Conservation (phyloP, 2,113 vertebrate genomes). For the Lasiurus borealis region DNA sequence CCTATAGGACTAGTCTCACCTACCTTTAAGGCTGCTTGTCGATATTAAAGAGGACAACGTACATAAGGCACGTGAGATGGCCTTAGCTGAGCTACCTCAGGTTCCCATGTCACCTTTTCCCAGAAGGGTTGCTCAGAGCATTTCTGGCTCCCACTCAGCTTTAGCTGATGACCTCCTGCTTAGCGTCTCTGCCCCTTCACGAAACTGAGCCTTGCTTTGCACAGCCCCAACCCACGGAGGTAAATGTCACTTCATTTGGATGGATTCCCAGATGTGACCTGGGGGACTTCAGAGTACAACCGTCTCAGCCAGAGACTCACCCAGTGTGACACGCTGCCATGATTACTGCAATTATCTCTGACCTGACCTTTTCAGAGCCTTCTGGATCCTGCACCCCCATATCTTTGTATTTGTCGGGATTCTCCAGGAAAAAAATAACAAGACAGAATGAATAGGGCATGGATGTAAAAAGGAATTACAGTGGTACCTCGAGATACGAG, state of each 20-base stretch:
- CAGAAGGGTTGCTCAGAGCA: background rate
- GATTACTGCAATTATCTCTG: background rate
- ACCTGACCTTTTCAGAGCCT: background rate
- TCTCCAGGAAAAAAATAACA: background rate
- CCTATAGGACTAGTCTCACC: background rate
- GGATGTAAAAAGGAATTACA: background rate
- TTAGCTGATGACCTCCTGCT: too few species aligned
- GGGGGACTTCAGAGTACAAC: background rate
- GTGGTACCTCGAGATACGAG: too few species aligned
- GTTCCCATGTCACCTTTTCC: background rate
- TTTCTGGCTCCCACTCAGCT: background rate
- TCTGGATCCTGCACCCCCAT: background rate
- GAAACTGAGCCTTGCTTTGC: background rate
- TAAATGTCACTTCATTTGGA: background rate
- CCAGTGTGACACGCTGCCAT: background rate
- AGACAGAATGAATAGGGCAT: background rate
- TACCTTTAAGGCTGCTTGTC: background rate
- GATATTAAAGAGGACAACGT: background rate
- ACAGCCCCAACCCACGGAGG: background rate
- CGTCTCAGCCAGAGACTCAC: background rate
- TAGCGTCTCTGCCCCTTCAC: too few species aligned
- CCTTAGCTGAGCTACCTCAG: background rate
- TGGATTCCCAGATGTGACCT: background rate
- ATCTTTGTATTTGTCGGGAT: background rate
- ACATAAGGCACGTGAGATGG: background rate